Base-by-base conservation (phyloP, 2,888 invertebrate genomes). In the Fragum fragum region DNA sequence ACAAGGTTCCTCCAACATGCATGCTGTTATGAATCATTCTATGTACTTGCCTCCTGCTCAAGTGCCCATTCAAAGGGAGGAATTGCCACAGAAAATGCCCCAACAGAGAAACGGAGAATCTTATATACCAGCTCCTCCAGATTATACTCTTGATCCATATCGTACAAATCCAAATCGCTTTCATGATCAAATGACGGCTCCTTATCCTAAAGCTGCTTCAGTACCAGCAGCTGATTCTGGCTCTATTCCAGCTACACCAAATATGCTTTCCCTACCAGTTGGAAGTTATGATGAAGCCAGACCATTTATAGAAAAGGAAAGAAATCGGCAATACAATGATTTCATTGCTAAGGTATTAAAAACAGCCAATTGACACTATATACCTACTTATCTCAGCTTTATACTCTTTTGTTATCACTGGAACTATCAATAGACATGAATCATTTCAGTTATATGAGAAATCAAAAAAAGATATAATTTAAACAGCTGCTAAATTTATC, bases 261-360 rank as follows among this genome's bases (percentile, higher is more conserved):
- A 68, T 57, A 76, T 79, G 29, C 66, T 79, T 21, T 81, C 85
- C 0, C 53, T 83, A n/a, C 83, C 85, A 21, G 63, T 86, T 42
- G 83, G 85, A 26, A 80, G 82, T 59, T 87, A 86, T 78, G 86
- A 86, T 72, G 78, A 76, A 11, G 72, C 78, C 73, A 75, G 81
- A 55, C 81, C 83, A 53, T 76, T 81, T 7, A 61, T 76, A 36
- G 84, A 82, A 42, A 85, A 79, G 53, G 75, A 84, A 59, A 79
- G 89, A 77, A 87, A 88, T 57, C 79, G 77, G 53, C 87, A 88
- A 28, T 89, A 89, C 78, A 85, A 87, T 70, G 68, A 73, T 42
- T 71, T 83, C 7, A 72, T 75, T 53, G 63, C 73, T 14, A 76
- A 83, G 86, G 86, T 86, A 86, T 68, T 63, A 36, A n/a, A 55